Evolutionary conservation across 2,888 invertebrate genomes (phyloP).

Genomic region (Lasioglossum villosulum): DNA sequence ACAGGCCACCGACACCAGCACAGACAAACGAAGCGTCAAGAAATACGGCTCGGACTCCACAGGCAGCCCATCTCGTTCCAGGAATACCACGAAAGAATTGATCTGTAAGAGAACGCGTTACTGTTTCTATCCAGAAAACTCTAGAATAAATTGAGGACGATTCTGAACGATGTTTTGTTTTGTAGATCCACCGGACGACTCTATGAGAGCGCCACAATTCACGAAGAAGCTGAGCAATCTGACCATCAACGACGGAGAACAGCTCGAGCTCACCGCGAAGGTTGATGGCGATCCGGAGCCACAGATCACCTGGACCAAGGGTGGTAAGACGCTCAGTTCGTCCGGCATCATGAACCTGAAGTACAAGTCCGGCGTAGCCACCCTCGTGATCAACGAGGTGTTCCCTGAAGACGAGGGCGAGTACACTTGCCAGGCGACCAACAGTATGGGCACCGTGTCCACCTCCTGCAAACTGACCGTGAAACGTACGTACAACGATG

Average conservation of each 20-base stretch:
- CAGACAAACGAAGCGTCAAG: slow-evolving; percentile 85
- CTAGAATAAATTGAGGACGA: background rate
- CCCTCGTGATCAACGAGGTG: slow-evolving; percentile 94
- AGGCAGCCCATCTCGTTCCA: slow-evolving; percentile 93
- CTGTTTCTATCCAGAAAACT: background rate
- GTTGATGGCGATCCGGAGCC: slow-evolving; percentile 97
- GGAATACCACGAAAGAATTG: slow-evolving; percentile 95
- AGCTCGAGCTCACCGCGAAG: slow-evolving; percentile 92
- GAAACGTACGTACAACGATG: slow-evolving; percentile 90
- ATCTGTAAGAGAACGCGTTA: slow-evolving; percentile 88
- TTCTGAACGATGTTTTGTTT: background rate
- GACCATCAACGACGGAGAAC: slow-evolving; percentile 94
- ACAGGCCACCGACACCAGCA: slow-evolving; percentile 64
- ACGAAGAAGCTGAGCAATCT: slow-evolving; percentile 91
- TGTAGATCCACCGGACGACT: slow-evolving; percentile 93
- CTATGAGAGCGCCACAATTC: slow-evolving; percentile 95
- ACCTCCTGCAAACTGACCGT: slow-evolving; percentile 94
- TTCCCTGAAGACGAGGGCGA: slow-evolving; percentile 98
- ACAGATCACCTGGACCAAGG: slow-evolving; percentile 95
- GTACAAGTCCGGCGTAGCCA: slow-evolving; percentile 95
- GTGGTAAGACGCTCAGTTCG: slow-evolving; percentile 90
- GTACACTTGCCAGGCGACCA: slow-evolving; percentile 95
- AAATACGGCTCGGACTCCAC: slow-evolving; percentile 91
- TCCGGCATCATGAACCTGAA: slow-evolving; percentile 95
- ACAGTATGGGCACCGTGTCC: slow-evolving; percentile 94